Conservation (phyloP, 2,797 vertebrate genomes). For the Periparus ater region DNA sequence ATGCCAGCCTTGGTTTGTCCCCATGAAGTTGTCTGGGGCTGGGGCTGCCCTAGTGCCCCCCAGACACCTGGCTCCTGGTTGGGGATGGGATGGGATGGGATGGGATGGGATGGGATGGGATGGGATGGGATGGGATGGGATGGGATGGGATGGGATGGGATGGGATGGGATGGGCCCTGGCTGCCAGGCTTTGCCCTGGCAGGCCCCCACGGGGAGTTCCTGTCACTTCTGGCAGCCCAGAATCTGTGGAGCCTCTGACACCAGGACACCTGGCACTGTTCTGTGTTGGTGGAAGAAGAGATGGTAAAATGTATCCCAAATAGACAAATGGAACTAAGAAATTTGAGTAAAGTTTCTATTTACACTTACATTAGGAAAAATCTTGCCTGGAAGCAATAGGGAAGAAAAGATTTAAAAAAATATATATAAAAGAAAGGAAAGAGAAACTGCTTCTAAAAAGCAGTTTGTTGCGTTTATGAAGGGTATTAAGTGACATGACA, state of each 20-base stretch:
- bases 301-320: not conserved
- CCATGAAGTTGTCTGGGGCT: not conserved
- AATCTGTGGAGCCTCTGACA: not conserved
- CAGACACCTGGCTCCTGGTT: not conserved
- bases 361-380: not conserved
- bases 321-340: not conserved
- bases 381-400: not conserved
- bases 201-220: not conserved
- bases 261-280: not conserved
- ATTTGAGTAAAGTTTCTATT: not conserved
- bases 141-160: not conserved
- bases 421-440: too few species aligned
- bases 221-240: rapidly evolving
- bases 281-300: not conserved
- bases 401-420: not conserved
- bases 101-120: not conserved
- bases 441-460: not conserved
- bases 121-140: not conserved
- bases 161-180: not conserved
- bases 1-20: not conserved
- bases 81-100: not conserved
- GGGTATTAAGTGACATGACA: not conserved
- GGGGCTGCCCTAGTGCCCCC: not conserved
- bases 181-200: not conserved
- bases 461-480: not conserved